These are phyloP conservation scores for Micrastur ruficollis DNA, from an alignment of 2,797 vertebrate species.

Conservation along the genomic window DNA sequence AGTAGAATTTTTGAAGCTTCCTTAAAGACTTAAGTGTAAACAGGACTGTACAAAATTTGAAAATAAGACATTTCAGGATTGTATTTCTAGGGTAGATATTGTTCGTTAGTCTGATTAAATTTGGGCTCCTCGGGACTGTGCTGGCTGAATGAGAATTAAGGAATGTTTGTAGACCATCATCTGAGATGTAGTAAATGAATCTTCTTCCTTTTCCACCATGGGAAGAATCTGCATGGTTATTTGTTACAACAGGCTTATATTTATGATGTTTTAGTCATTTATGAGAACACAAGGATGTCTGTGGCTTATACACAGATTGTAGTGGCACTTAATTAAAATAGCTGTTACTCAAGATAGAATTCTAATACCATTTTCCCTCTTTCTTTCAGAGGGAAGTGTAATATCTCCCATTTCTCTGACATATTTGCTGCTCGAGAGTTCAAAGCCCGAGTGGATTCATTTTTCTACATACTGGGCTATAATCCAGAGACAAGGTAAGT, in stretches of 20 bases:
- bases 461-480: slow-evolving; percentile 99
- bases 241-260: background rate
- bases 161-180: background rate
- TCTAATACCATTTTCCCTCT: slow-evolving; percentile 17
- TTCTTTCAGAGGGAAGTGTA: slow-evolving; percentile 93
- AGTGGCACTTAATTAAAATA: background rate
- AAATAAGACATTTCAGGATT: background rate
- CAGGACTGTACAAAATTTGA: background rate
- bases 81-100: background rate
- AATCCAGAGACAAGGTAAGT: slow-evolving; percentile 99
- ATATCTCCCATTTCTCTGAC: slow-evolving; percentile 99
- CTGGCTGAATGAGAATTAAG: background rate
- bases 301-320: background rate
- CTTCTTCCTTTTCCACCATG: background rate
- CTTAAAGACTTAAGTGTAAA: background rate
- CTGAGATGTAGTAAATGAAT: background rate
- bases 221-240: background rate
- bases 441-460: slow-evolving; percentile 96
- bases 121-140: background rate
- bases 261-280: background rate
- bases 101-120: background rate
- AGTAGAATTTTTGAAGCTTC: background rate
- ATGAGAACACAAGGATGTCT: background rate
- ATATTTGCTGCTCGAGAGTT: slow-evolving; percentile 99
- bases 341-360: background rate